Base-by-base conservation (phyloP, 2,797 vertebrate genomes). In the Leptatherina wallacei region DNA sequence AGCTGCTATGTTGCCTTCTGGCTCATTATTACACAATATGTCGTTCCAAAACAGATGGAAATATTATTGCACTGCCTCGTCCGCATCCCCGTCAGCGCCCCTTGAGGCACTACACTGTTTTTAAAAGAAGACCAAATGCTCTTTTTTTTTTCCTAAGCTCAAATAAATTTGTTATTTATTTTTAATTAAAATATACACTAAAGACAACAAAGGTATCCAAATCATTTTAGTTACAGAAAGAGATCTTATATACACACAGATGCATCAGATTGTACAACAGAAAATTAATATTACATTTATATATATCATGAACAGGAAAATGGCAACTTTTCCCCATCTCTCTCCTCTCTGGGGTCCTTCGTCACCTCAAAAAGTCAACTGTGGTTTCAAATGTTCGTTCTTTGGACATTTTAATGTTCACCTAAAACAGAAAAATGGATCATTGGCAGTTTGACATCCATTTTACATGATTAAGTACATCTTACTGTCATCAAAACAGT, bases 171-270 rank as follows among this genome's bases (percentile, higher is more conserved):
- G 93, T 93, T 87, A 90, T 77, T 86, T 85, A 88, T 83, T 92
- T 90, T 91, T 91, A 82, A 91, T 90, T 95, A 91, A 95, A 95
- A 95, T 91, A 92, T 91, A 94, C 93, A 94, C 81, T 91, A 78
- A 90, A 79, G 89, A 90, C 81, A n/a, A 89, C 8, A 29, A 86
- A 69, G 80, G 85, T 89, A 89, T 86, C 85, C 88, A 91, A 93
- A 94, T 90, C 71, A 86, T 84, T 88, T 82, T 76, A 83, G 78
- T 92, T 87, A 87, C 86, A 91, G 85, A 89, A 87, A 90, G 83
- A 85, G 70, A 78, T 82, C 72, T 30, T 92, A 91, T 93, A 67
- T 92, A 92, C 90, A 92, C 90, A 93, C 82, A 75, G 76, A 73
- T 73, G 65, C 84, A 71, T 89, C 65, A 78, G 90, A 92, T 82